Conservation (phyloP, 2,797 vertebrate genomes). For the Sitta carolinensis region DNA sequence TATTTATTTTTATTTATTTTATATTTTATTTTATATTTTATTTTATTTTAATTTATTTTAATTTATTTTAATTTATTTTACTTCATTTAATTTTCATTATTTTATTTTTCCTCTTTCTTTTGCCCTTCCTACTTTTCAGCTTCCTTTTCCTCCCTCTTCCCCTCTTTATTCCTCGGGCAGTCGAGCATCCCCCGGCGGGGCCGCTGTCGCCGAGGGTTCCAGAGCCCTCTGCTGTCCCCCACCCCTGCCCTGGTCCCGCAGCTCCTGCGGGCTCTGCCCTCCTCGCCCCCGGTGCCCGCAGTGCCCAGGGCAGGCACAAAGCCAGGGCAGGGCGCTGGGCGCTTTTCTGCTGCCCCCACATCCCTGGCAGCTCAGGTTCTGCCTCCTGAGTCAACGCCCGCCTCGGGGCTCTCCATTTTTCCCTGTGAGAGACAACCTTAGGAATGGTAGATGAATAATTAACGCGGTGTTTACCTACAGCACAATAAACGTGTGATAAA, state of each 20-base stretch:
- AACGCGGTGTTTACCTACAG: background rate
- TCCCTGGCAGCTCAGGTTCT: background rate
- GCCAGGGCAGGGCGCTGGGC: background rate
- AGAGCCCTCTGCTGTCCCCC: slow-evolving; percentile 19
- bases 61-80: too few species aligned
- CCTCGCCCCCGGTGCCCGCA: background rate
- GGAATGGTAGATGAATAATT: background rate
- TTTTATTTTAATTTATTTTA: too few species aligned
- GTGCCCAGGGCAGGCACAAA: background rate
- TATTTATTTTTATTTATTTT: too few species aligned
- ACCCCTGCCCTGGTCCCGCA: accelerated
- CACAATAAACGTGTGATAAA: background rate
- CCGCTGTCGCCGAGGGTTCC: background rate
- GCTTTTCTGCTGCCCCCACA: background rate
- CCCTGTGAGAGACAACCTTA: background rate
- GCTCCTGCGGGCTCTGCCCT: background rate
- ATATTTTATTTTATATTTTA: too few species aligned
- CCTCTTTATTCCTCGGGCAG: background rate
- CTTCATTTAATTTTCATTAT: too few species aligned
- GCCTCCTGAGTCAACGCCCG: background rate
- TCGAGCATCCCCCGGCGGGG: background rate
- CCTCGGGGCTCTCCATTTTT: background rate
- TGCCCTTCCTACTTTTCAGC: accelerated
- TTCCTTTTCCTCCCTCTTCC: background rate
- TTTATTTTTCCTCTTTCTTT: too few species aligned